These are phyloP conservation scores for Peromyscus polionotus DNA, from an alignment of 2,113 vertebrate genomes.

Conservation along the genomic window DNA sequence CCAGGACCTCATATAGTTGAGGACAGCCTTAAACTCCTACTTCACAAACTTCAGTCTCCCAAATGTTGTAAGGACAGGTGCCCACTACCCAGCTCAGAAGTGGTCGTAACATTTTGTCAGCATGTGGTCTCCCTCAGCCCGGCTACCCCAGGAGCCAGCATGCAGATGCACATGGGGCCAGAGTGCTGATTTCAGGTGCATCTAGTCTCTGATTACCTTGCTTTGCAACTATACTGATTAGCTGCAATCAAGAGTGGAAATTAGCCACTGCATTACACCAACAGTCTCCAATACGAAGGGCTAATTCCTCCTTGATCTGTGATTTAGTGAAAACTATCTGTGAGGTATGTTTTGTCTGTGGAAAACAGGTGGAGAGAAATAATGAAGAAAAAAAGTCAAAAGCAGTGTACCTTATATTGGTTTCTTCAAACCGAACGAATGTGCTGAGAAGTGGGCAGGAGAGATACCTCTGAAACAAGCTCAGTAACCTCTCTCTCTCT, in stretches of 20 bases:
- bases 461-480: not conserved
- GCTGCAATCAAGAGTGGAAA: not conserved
- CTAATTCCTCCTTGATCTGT: not conserved
- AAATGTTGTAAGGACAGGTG: not conserved
- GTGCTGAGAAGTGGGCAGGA: not conserved
- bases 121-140: not conserved
- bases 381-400: not conserved
- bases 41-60: not conserved
- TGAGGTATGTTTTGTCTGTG: conserved; percentile 71
- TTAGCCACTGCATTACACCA: not conserved
- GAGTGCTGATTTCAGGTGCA: rapidly evolving
- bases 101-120: not conserved
- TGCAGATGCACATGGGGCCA: not conserved
- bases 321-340: conserved; percentile 1
- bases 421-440: conserved; percentile 5
- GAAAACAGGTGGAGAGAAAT: conserved; percentile 18
- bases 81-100: not conserved
- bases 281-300: rapidly evolving
- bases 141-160: not conserved
- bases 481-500: not conserved
- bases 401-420: conserved; percentile 72
- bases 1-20: not conserved
- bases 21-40: not conserved
- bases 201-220: not conserved
- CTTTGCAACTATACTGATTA: not conserved